Evolutionary conservation across 2,888 invertebrate species (phyloP).

Genomic region (Bugulina stolonifera): DNA sequence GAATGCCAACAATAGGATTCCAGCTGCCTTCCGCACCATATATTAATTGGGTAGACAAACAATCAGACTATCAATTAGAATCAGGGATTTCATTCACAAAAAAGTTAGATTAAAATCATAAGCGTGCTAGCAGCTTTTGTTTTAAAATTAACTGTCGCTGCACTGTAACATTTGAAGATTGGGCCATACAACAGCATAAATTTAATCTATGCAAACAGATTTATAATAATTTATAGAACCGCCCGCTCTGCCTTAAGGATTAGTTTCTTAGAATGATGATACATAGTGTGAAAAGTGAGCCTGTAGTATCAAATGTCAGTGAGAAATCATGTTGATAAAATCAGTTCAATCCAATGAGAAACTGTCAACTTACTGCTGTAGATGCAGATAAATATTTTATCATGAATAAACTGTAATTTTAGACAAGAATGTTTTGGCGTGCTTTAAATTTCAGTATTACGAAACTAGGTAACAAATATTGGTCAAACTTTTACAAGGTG

Average conservation of each 20-base stretch:
- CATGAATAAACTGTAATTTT: not conserved
- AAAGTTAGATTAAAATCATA: conserved; percentile 14
- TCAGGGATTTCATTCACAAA: not conserved
- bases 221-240: not conserved
- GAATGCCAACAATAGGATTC: not conserved
- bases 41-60: not conserved
- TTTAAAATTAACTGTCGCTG: conserved; percentile 23
- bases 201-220: not conserved
- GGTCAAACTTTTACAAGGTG: no score
- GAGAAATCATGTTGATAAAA: conserved; percentile 13
- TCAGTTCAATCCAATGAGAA: not conserved
- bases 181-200: not conserved
- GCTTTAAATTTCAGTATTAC: not conserved
- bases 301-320: conserved; percentile 1
- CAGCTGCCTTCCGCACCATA: conserved; percentile 11
- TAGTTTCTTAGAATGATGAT: not conserved
- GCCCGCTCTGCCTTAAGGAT: not conserved
- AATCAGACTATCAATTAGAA: not conserved
- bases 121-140: conserved; percentile 16
- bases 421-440: not conserved
- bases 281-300: not conserved
- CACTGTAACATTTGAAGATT: not conserved
- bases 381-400: not conserved
- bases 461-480: no score
- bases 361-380: not conserved